Evolutionary conservation across 2,888 invertebrate species (phyloP).

Genomic region (Sipha maydis): DNA sequence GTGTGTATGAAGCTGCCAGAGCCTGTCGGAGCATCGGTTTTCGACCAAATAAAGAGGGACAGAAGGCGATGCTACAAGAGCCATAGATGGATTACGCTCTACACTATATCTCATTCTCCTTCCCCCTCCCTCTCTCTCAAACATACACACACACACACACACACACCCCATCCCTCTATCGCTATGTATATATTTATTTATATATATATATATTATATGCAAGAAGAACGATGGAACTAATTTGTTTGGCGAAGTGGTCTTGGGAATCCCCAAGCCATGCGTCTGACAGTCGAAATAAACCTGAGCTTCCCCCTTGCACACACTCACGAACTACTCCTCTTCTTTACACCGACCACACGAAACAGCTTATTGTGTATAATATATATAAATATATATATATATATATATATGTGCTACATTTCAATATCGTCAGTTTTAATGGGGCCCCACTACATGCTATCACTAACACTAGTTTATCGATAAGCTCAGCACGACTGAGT

Average conservation of each 20-base stretch:
- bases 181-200: background rate
- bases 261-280: conserved; percentile 53
- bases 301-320: conserved; percentile 45
- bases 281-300: conserved; percentile 60
- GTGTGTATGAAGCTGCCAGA: conserved; percentile 19
- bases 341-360: conserved; percentile 16
- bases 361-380: conserved; percentile 27
- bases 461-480: conserved; percentile 16
- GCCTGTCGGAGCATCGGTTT: conserved; percentile 34
- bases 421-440: conserved; percentile 53
- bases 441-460: conserved; percentile 8
- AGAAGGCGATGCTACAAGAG: conserved; percentile 6
- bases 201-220: background rate
- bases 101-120: no score
- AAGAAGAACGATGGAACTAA: conserved; percentile 56
- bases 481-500: conserved; percentile 31
- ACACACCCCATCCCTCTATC: no score
- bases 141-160: background rate
- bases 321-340: background rate
- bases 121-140: background rate
- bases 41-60: conserved; percentile 25
- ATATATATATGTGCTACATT: conserved; percentile 42
- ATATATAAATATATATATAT: no score
- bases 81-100: conserved; percentile 13
- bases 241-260: conserved; percentile 60